Evolutionary conservation across 2,888 invertebrate species (phyloP).

Genomic region (Vannuccia rotundouncinata): DNA sequence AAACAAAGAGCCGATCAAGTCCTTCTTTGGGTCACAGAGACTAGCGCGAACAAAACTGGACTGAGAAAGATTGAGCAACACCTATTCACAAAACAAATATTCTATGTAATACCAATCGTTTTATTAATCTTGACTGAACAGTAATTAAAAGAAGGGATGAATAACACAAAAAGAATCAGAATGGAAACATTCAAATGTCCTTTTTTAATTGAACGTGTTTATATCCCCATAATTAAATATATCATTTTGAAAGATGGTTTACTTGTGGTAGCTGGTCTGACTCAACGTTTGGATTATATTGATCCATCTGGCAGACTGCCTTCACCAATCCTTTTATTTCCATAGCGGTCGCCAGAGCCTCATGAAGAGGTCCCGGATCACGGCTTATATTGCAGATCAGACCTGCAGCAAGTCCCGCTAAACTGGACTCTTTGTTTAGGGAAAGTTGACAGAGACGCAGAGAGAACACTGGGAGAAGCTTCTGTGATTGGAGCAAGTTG

Average conservation of each 20-base stretch:
- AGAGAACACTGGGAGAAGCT: no score
- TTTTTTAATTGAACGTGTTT: no score
- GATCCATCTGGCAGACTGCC: not conserved
- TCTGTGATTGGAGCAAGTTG: not conserved
- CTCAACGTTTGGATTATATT: not conserved
- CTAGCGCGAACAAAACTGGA: not conserved
- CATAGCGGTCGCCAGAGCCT: not conserved
- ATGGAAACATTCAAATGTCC: no score
- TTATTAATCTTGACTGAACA: not conserved
- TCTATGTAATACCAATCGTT: not conserved
- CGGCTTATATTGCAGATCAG: not conserved
- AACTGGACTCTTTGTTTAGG: not conserved
- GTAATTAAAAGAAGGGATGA: no score
- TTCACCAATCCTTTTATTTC: not conserved
- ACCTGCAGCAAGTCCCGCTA: not conserved
- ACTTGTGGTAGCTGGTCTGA: slow-evolving; percentile 1
- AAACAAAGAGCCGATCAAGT: not conserved
- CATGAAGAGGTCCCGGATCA: not conserved
- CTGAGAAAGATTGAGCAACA: not conserved
- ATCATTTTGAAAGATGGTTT: no score
- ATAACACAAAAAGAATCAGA: no score
- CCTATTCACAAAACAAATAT: not conserved
- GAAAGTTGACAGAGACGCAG: not conserved
- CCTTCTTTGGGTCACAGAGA: not conserved
- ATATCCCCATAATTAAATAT: no score